Percentiles rank a stretch among this genome's conserved stretches.
These are phyloP conservation scores for Drosophila kurseongensis DNA, from an alignment of 1,140 invertebrate genomes.

Conservation along the genomic window DNA sequence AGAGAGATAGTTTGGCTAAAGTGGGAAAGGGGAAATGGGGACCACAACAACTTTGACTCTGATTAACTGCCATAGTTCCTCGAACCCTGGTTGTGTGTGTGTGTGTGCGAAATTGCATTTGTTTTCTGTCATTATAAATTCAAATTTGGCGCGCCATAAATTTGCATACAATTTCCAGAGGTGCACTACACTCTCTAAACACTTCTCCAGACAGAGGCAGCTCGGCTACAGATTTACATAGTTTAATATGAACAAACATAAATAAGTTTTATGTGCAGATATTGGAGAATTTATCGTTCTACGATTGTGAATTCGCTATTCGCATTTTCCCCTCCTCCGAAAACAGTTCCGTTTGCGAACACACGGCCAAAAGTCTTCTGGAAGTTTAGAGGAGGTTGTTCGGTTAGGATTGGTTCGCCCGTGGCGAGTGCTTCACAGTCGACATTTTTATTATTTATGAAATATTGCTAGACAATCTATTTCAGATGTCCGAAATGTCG, in stretches of 20 bases:
- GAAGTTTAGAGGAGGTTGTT: constrained; percentile 16
- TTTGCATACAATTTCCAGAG: constrained; percentile 61
- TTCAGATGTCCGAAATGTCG: constrained; percentile 24
- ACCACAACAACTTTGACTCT: constrained; percentile 65
- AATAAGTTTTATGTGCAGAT: constrained; percentile 76
- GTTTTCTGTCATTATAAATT: constrained; percentile 81
- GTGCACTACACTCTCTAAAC: constrained; percentile 36
- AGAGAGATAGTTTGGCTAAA: constrained; percentile 28
- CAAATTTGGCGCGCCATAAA: constrained; percentile 77
- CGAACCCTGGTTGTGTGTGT: constrained; percentile 13
- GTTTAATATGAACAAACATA: constrained; percentile 67
- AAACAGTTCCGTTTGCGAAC: constrained; percentile 31
- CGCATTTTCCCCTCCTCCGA: constrained; percentile 4
- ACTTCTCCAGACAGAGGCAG: constrained; percentile 25
- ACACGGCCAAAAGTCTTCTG: constrained; percentile 31
- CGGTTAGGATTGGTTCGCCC: constrained; percentile 22
- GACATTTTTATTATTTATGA: constrained; percentile 79
- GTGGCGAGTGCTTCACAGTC: constrained; percentile 65
- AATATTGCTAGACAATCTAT: constrained; percentile 44
- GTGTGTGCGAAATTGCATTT: constrained; percentile 67
- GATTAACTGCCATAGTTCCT: constrained; percentile 73
- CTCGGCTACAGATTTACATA: constrained; percentile 54
- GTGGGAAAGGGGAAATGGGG: neutral
- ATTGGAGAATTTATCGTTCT: constrained; percentile 65
- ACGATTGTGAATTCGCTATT: constrained; percentile 53